Percentiles rank a stretch among this genome's conserved stretches.
These are phyloP conservation scores for Pemphigus obesinymphae DNA, from an alignment of 1,140 invertebrate species.

Conservation along the genomic window DNA sequence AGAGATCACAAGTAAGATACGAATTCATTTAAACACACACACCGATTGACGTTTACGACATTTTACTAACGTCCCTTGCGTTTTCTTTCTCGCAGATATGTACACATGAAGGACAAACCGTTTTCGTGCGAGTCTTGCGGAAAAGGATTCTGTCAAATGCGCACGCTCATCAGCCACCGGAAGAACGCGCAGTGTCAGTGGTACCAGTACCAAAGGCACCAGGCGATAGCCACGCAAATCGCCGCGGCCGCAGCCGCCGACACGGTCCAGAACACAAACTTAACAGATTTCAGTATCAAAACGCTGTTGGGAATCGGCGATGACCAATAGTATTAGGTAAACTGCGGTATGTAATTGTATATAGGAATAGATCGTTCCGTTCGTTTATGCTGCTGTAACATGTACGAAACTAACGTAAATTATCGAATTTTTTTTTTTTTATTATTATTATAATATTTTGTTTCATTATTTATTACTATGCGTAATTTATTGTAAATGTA, in stretches of 20 bases:
- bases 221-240: constrained; percentile 4
- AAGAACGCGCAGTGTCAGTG: constrained; percentile 52
- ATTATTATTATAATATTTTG: neutral
- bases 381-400: neutral
- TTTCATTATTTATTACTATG: neutral
- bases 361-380: too few relatives aligned
- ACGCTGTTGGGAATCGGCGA: constrained; percentile 4
- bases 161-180: constrained; percentile 89
- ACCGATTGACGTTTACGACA: too few relatives aligned
- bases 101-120: constrained; percentile 95
- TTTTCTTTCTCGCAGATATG: constrained; percentile 67
- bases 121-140: constrained; percentile 94
- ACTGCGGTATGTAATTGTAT: neutral
- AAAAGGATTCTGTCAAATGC: constrained; percentile 93
- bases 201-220: constrained; percentile 31
- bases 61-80: neutral
- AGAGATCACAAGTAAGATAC: constrained; percentile 84
- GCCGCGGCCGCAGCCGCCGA: neutral
- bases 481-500: neutral
- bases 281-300: constrained; percentile 32
- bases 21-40: too few relatives aligned
- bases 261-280: neutral
- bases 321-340: neutral
- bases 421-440: neutral
- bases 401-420: neutral